These are phyloP conservation scores for Macropodus opercularis DNA, from an alignment of 2,797 vertebrate species.

Conservation along the genomic window DNA sequence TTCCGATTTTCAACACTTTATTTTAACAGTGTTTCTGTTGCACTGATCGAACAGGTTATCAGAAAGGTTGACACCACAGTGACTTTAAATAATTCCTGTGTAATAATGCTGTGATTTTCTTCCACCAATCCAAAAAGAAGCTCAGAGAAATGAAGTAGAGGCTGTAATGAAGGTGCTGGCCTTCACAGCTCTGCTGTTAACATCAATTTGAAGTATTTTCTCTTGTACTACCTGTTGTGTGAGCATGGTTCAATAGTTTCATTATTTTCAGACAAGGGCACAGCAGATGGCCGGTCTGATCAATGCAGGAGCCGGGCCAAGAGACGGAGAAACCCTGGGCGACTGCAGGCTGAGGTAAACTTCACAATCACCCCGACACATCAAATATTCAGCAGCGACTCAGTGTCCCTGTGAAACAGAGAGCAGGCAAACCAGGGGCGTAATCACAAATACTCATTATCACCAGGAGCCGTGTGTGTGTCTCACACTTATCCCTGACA, in stretches of 20 bases:
- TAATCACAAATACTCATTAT: slow-evolving; percentile 48
- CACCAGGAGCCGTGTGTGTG: slow-evolving; percentile 24
- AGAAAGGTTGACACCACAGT: too few species aligned
- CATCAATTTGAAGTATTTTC: slow-evolving; percentile 5
- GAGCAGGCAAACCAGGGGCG: slow-evolving; percentile 7
- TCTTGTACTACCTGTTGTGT: slow-evolving; percentile 18
- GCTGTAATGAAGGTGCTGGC: slow-evolving; percentile 2
- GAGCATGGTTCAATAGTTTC: slow-evolving; percentile 36
- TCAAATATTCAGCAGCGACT: slow-evolving; percentile 61
- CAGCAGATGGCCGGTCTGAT: slow-evolving; percentile 39
- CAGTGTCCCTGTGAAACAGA: slow-evolving; percentile 6
- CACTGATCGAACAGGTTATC: too few species aligned
- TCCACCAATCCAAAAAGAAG: not conserved
- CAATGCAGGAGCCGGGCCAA: slow-evolving; percentile 19
- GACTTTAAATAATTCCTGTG: not conserved
- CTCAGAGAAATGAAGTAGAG: not conserved
- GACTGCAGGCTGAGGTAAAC: slow-evolving; percentile 31
- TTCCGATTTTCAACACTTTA: too few species aligned
- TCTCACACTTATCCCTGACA: slow-evolving; percentile 48
- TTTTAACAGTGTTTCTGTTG: too few species aligned
- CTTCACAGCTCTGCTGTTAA: not conserved
- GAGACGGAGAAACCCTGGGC: slow-evolving; percentile 14
- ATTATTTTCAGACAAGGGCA: slow-evolving; percentile 42
- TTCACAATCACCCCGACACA: slow-evolving; percentile 53
- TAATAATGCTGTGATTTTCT: too few species aligned